phyloP scores from a whole-genome alignment of 2,888 invertebrate species.

The Zhuqinia jingwanae region DNA sequence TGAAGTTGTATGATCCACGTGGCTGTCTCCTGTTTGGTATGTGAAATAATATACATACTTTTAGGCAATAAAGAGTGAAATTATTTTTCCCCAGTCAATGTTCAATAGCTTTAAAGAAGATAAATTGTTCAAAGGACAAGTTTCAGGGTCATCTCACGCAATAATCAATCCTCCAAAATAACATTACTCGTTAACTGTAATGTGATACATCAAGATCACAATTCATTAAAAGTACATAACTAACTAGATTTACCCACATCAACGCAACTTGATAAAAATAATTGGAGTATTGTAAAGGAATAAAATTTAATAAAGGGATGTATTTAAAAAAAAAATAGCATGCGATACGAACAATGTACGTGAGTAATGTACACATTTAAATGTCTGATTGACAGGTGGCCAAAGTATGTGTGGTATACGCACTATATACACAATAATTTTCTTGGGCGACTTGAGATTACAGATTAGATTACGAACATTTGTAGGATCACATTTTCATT shows the following conservation, averaged over 20 bases:
- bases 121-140: slow-evolving; percentile 56
- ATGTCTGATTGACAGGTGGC: no score
- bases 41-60: not conserved
- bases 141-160: slow-evolving; percentile 47
- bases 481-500: no score
- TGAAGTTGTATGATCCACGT: not conserved
- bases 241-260: no score
- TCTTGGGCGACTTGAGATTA: not conserved
- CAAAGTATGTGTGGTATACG: not conserved
- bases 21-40: not conserved
- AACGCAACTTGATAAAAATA: no score
- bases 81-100: not conserved
- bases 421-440: not conserved
- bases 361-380: no score
- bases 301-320: slow-evolving; percentile 1
- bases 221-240: no score
- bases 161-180: not conserved
- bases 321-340: no score
- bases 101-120: not conserved
- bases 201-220: no score
- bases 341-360: not conserved
- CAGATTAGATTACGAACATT: no score
- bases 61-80: not conserved
- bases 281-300: no score
- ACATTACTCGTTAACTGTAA: no score